Conservation (phyloP, 2,797 vertebrate species). For the Mustela erminea region DNA sequence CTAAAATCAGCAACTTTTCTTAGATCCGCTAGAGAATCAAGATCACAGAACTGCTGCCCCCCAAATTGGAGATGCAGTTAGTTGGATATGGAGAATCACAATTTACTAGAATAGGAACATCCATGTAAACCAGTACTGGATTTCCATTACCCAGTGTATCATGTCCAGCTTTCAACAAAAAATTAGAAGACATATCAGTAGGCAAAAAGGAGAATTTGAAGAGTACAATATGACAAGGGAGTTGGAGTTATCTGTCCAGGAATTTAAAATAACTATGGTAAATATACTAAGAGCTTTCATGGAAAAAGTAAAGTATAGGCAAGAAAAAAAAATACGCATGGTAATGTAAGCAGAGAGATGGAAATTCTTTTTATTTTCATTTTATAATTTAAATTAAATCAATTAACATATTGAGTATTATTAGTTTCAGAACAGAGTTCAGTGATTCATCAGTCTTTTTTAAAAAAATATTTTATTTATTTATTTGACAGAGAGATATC, state of each 20-base stretch:
- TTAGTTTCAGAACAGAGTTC: not conserved
- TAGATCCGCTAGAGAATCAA: not conserved
- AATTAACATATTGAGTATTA: not conserved
- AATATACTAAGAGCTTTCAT: not conserved
- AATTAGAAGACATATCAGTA: not conserved
- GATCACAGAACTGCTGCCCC: not conserved
- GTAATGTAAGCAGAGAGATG: not conserved
- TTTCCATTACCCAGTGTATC: not conserved
- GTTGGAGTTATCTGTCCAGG: not conserved
- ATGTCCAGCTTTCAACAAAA: not conserved
- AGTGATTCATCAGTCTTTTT: not conserved
- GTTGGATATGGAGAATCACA: not conserved
- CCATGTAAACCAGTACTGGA: not conserved
- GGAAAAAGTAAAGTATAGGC: not conserved
- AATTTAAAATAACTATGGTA: constrained; percentile 27
- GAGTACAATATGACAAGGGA: not conserved
- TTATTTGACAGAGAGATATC: no score
- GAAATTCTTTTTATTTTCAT: not conserved
- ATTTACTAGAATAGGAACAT: not conserved
- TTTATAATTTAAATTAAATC: not conserved
- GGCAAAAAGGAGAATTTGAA: not conserved
- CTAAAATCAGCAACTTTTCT: not conserved
- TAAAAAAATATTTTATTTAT: no score
- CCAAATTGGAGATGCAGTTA: not conserved
- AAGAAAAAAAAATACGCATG: not conserved